These are phyloP conservation scores for Neogale vison DNA, from an alignment of 2,113 vertebrate species.

Conservation along the genomic window DNA sequence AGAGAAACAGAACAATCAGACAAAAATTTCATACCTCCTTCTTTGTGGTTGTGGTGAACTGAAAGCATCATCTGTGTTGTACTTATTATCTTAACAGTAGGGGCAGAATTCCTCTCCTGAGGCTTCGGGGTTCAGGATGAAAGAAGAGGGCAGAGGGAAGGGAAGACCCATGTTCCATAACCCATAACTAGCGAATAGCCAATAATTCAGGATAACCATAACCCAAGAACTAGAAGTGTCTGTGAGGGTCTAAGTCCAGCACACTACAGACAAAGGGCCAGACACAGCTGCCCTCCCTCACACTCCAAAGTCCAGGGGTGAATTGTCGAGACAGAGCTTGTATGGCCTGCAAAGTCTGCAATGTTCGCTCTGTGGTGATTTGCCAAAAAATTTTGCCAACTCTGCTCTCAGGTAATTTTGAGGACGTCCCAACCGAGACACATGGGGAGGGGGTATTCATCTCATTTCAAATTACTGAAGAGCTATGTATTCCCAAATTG, in stretches of 20 bases:
- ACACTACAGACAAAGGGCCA: neutral
- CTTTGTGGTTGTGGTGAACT: slow-evolving; percentile 37
- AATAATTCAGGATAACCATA: neutral
- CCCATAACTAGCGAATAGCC: neutral
- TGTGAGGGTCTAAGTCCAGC: neutral
- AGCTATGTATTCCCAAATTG: neutral
- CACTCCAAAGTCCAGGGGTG: neutral
- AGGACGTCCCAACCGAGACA: neutral
- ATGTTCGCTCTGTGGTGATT: neutral
- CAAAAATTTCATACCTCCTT: slow-evolving; percentile 28
- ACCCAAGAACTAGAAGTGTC: neutral
- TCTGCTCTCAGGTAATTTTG: neutral
- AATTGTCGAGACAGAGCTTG: neutral
- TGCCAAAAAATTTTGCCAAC: neutral
- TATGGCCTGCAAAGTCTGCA: neutral
- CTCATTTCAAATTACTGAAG: neutral
- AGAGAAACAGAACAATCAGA: slow-evolving; percentile 32
- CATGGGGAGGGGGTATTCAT: neutral
- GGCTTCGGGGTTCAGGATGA: neutral
- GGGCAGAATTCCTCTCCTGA: slow-evolving; percentile 42
- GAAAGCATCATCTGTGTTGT: slow-evolving; percentile 60
- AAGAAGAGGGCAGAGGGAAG: neutral
- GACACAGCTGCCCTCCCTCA: neutral
- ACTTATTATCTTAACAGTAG: slow-evolving; percentile 29
- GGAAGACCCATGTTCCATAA: neutral